Percentiles rank a stretch among this genome's conserved stretches.
Conservation (phyloP, 1,140 invertebrate species). For the Samia ricini region DNA sequence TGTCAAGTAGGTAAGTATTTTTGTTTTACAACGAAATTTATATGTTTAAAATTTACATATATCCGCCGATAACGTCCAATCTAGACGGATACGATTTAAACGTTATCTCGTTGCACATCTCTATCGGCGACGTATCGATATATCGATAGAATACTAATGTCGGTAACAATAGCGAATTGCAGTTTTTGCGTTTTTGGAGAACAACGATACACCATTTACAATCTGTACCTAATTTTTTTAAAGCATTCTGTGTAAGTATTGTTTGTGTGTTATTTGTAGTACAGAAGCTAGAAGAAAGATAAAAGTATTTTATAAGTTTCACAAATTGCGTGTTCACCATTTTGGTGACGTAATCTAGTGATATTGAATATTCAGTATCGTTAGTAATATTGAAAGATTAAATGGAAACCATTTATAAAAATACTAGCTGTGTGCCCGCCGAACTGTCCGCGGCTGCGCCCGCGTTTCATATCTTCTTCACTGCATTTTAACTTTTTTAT, state of each 20-base stretch:
- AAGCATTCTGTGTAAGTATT: background rate
- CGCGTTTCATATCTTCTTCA: too few relatives aligned
- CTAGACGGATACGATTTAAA: constrained; percentile 10
- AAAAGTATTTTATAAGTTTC: too few relatives aligned
- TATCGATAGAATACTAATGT: constrained; percentile 28
- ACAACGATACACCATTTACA: constrained; percentile 19
- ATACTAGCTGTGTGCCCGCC: too few relatives aligned
- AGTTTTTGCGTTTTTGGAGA: constrained; percentile 20
- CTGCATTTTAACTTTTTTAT: too few relatives aligned
- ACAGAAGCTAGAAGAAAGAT: too few relatives aligned
- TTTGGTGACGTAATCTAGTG: too few relatives aligned
- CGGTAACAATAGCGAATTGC: constrained; percentile 16
- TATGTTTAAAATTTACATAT: constrained; percentile 23
- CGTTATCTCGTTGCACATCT: constrained; percentile 20
- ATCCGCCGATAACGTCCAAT: constrained; percentile 20
- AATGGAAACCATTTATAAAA: too few relatives aligned
- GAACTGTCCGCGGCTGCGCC: too few relatives aligned
- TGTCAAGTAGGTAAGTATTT: background rate
- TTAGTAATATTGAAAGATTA: too few relatives aligned
- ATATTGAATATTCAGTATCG: too few relatives aligned
- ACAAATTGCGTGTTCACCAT: too few relatives aligned
- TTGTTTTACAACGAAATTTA: background rate
- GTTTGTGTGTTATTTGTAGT: background rate
- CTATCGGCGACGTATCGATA: constrained; percentile 7
- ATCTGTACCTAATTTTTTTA: constrained; percentile 8